A percentile compares a stretch with the other conserved stretches of the same genome.
phyloP scores from a whole-genome alignment of 1,140 invertebrate species.

The Drosophila punjabiensis region DNA sequence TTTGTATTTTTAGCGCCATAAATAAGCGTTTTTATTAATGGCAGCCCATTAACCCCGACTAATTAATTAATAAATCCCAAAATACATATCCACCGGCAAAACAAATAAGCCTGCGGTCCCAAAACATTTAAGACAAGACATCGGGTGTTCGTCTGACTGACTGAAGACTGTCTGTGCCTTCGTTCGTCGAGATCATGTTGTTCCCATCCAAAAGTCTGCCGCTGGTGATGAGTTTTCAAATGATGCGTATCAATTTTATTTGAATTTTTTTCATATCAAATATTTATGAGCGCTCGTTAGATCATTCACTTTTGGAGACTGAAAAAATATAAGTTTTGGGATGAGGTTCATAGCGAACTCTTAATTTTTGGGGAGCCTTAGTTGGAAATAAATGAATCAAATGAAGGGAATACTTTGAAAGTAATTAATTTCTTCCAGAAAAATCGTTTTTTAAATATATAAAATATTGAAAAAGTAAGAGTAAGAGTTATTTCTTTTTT shows the following conservation, averaged over 20 bases:
- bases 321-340: background rate
- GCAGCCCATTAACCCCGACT: constrained; percentile 80
- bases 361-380: background rate
- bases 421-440: background rate
- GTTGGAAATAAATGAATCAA: background rate
- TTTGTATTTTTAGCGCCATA: constrained; percentile 76
- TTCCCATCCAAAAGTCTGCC: constrained; percentile 21
- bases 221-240: constrained; percentile 79
- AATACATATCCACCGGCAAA: constrained; percentile 61
- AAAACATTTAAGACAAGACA: constrained; percentile 22
- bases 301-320: constrained; percentile 56
- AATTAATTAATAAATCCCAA: constrained; percentile 75
- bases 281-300: constrained; percentile 78
- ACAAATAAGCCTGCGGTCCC: constrained; percentile 49
- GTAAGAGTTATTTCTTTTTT: background rate
- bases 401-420: no score
- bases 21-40: constrained; percentile 82
- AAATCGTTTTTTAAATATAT: background rate
- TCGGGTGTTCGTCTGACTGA: constrained; percentile 5
- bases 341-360: background rate
- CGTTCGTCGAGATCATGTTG: constrained; percentile 14
- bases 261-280: constrained; percentile 73
- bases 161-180: constrained; percentile 24
- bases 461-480: background rate
- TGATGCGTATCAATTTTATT: constrained; percentile 80